A percentile compares a stretch with the other conserved stretches of the same genome.
Evolutionary conservation across 2,113 vertebrate genomes (phyloP).

Genomic region (Gavialis gangeticus): DNA sequence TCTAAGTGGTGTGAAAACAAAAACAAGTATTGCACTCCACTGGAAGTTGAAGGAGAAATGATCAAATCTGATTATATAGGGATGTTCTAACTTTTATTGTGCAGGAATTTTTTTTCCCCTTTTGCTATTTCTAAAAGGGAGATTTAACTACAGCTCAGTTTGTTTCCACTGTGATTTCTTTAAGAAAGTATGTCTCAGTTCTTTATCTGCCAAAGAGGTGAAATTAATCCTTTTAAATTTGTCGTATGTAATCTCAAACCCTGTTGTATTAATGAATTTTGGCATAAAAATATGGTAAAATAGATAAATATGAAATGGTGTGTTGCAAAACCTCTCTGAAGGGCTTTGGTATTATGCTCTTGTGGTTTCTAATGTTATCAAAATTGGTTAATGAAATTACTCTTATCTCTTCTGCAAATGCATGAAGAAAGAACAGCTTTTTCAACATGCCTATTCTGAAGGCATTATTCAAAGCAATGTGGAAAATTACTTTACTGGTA

Average conservation of each 20-base stretch:
- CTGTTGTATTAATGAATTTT: not conserved
- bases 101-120: not conserved
- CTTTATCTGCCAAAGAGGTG: not conserved
- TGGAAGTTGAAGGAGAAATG: not conserved
- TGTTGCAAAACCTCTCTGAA: not conserved
- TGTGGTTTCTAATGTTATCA: not conserved
- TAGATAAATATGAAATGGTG: not conserved
- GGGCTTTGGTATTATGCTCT: not conserved
- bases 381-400: not conserved
- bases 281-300: not conserved
- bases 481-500: not conserved
- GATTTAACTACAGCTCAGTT: not conserved
- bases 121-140: not conserved
- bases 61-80: not conserved
- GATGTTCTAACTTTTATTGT: slow-evolving; percentile 2
- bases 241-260: not conserved
- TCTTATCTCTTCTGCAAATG: not conserved
- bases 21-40: not conserved
- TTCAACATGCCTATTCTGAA: not conserved
- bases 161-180: not conserved
- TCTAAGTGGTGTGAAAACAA: not conserved
- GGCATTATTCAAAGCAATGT: not conserved
- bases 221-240: not conserved
- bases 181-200: not conserved
- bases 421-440: not conserved